phyloP scores from a whole-genome alignment of 92 coral and sea anemone species.

The Porites cylindrica region DNA sequence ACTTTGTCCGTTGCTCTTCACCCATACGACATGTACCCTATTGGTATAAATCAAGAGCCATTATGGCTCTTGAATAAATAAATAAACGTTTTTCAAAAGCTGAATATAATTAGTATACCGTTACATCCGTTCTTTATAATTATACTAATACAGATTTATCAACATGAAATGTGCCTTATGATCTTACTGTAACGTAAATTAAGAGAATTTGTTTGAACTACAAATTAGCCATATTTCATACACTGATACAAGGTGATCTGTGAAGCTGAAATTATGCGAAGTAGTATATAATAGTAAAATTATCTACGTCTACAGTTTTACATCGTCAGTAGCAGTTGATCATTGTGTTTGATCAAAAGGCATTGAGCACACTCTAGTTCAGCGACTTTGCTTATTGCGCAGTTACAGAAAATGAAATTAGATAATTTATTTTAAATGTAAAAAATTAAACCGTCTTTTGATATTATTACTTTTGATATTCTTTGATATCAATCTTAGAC shows the following conservation, averaged over 20 bases:
- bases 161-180: neutral
- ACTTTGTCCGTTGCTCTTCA: neutral
- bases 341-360: neutral
- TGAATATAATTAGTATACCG: too few species aligned
- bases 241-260: neutral
- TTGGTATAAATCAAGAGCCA: neutral
- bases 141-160: neutral
- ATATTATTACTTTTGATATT: too few species aligned
- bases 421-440: too few species aligned
- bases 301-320: neutral
- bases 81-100: too few species aligned
- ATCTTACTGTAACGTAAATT: neutral
- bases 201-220: neutral
- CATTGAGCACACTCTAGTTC: neutral
- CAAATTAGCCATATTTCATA: neutral
- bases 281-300: neutral
- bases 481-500: too few species aligned
- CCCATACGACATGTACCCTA: slow-evolving; percentile 57
- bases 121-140: neutral
- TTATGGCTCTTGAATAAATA: too few species aligned
- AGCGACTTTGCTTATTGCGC: neutral
- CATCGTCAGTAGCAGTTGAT: neutral
- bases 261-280: neutral
- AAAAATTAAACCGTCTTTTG: too few species aligned
- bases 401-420: neutral